Base-by-base conservation (phyloP, 2,888 invertebrate genomes). In the Anthrax anthrax region DNA sequence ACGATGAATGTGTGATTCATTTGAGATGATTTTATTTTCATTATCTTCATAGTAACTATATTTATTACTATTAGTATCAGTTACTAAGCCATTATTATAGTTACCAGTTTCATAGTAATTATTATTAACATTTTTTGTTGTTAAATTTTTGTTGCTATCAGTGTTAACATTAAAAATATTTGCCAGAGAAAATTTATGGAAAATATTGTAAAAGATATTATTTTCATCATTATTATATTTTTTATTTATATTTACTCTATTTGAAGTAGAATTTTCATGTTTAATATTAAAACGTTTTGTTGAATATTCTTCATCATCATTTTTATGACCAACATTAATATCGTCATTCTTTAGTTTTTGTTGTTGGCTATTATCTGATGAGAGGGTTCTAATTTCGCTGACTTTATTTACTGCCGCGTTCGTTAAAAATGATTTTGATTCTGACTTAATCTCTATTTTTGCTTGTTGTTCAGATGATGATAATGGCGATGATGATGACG, bases 331-430 rank as follows among this genome's bases (percentile, higher is more conserved):
- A 14, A 10, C 36, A 17, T 45, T 32, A 17, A 23, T 37, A 36
- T 27, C 36, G 41, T 16, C 37, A 17, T 45, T 40, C 9, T n/a
- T n/a, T n/a, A n/a, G n/a, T n/a, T n/a, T n/a, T n/a, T n/a, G n/a
- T n/a, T n/a, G n/a, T n/a, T n/a, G n/a, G n/a, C 37, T 45, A 37
- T 36, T 40, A 36, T 41, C 41, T 37, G 36, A 4, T 37, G 36
- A 8, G 2, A 37, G 37, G 18, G 18, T 41, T 41, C 42, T 46
- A 46, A 42, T 46, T 46, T 42, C 46, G 37, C 29, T 37, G 37
- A 18, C 29, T 27, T 18, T 27, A 12, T n/a, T 37, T 19, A 18
- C 19, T 42, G 27, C 41, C 27, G 27, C 36, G 8, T 23, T 23
- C 4, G 8, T 23, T 23, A 23, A 23, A 23, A 23, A 23, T 23